Base-by-base conservation (phyloP, 2,888 invertebrate genomes). In the Sepioteuthis lessoniana region DNA sequence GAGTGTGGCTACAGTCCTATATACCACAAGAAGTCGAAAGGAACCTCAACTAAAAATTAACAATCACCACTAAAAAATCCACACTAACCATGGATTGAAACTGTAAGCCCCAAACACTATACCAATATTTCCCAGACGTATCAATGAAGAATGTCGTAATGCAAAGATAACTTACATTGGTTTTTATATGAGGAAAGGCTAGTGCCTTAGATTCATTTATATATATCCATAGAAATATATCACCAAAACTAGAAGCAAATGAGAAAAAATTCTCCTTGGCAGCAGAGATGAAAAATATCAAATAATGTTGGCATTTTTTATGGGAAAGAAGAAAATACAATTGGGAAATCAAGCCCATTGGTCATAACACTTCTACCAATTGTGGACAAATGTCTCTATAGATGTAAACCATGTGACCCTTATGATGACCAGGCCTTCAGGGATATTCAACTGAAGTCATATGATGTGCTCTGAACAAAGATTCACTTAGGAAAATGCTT, bases 361-460 rank as follows among this genome's bases (percentile, higher is more conserved):
- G 76, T 76, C 76, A 35, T 76, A 76, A 76, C 76, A 76, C n/a
- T 76, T 35, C 16, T 76, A 7, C 76, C 76, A 76, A 76, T 76
- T 35, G 76, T 76, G 76, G 76, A 76, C 76, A 4, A n/a, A 76
- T 21, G 35, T 76, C 76, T 76, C 76, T 76, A n/a, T 76, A 76
- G 76, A 76, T 76, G 76, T 76, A 76, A 76, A 76, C 76, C 35
- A 76, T 76, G 76, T 76, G 76, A 76, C 76, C 76, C 76, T 76
- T 35, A 76, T 76, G 76, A 76, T 76, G 76, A 76, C 76, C 76
- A 76, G 76, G 35, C 35, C 76, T 76, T 76, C 35, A 35, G 76
- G 76, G 76, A 76, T 76, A 76, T 76, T 76, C 76, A 76, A 19
- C 76, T 35, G n/a, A 16, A 21, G 76, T 76, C 76, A 35, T 76